Evolutionary conservation across 2,888 invertebrate species (phyloP).

Genomic region (Andrena flavipes): DNA sequence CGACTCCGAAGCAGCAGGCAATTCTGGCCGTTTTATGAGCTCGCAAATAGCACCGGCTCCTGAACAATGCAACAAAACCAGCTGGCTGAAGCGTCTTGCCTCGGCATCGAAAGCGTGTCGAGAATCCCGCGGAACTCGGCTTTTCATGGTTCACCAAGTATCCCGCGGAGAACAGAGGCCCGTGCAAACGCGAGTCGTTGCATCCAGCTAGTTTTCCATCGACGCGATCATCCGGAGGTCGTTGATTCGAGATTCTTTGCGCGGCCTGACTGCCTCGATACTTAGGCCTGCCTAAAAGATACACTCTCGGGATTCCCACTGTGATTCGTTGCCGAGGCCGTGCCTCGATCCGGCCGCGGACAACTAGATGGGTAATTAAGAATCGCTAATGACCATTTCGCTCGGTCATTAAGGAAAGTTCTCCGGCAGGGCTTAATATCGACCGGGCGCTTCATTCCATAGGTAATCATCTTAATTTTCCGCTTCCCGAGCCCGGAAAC

Average conservation of each 20-base stretch:
- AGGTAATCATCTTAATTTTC: slow-evolving; percentile 67
- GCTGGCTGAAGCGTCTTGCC: slow-evolving; percentile 27
- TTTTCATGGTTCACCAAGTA: slow-evolving; percentile 50
- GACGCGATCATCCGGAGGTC: slow-evolving; percentile 23
- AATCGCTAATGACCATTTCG: slow-evolving; percentile 71
- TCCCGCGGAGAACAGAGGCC: slow-evolving; percentile 26
- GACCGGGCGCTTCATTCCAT: slow-evolving; percentile 55
- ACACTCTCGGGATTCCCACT: slow-evolving; percentile 1
- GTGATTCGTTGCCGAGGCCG: background rate
- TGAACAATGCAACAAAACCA: slow-evolving; percentile 59
- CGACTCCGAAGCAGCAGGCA: slow-evolving; percentile 10
- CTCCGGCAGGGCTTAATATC: slow-evolving; percentile 41
- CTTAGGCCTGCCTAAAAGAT: background rate
- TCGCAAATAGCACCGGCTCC: slow-evolving; percentile 48
- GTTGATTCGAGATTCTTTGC: background rate
- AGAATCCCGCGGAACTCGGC: slow-evolving; percentile 34
- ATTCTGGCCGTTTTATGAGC: slow-evolving; percentile 23
- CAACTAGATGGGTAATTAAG: slow-evolving; percentile 47
- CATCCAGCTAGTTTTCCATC: slow-evolving; percentile 28
- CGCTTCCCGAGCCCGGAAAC: slow-evolving; percentile 62
- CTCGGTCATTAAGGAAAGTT: slow-evolving; percentile 67
- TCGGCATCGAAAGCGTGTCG: slow-evolving; percentile 54
- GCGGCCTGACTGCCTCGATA: background rate
- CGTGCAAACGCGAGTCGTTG: slow-evolving; percentile 23
- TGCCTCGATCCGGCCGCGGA: slow-evolving; percentile 21